These are phyloP conservation scores for Pseudopodoces humilis DNA, from an alignment of 2,113 vertebrate genomes.

Conservation along the genomic window DNA sequence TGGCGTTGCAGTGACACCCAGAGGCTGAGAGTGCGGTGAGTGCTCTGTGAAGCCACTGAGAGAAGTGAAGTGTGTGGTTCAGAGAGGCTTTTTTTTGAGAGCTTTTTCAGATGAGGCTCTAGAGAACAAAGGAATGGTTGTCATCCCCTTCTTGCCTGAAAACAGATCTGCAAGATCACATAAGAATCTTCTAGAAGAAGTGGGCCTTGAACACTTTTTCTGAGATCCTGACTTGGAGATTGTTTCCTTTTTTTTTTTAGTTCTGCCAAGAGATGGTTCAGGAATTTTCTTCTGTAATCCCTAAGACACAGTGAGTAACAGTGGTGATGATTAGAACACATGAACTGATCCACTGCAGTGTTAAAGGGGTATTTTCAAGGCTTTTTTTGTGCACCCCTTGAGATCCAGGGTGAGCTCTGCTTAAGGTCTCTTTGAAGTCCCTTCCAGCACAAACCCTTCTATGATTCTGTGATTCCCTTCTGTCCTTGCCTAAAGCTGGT, in stretches of 20 bases:
- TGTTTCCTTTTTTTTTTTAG: background rate
- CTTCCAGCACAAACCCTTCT: background rate
- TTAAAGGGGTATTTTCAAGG: background rate
- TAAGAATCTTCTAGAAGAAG: background rate
- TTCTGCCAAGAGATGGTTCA: background rate
- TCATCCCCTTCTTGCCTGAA: background rate
- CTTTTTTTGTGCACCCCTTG: background rate
- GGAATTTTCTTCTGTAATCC: background rate
- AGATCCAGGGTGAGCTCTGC: background rate
- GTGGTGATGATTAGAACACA: background rate
- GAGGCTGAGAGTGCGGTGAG: background rate
- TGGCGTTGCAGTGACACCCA: background rate
- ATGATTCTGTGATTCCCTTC: background rate
- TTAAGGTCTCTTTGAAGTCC: background rate
- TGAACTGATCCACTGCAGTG: background rate
- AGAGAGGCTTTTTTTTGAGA: background rate
- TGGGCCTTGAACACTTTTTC: background rate
- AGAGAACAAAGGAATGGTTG: background rate
- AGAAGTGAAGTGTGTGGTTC: fast-evolving
- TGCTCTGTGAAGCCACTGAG: background rate
- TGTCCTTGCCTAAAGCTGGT: background rate
- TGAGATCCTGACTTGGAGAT: background rate
- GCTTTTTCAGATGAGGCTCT: background rate
- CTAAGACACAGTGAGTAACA: background rate
- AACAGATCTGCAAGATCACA: background rate